Base-by-base conservation (phyloP, 2,113 vertebrate species). In the Mormoops blainvillei region DNA sequence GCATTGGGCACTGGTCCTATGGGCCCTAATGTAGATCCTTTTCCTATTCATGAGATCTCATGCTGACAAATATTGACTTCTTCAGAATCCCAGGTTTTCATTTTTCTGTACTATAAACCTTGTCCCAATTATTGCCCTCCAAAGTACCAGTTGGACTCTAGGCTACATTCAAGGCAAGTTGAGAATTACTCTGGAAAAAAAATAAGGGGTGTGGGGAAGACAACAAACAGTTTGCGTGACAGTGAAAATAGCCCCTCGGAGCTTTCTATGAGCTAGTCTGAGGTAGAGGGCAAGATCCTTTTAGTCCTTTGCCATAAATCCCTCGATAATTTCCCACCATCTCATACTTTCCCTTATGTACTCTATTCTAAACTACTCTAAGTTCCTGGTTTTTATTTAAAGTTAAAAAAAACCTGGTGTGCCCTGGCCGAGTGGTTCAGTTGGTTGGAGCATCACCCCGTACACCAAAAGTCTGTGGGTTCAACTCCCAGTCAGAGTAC, bases 141-240 rank as follows among this genome's bases (percentile, higher is more conserved):
- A 33, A 93, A 83, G n/a, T 77, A 61, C 15, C 6, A 91, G 31
- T 77, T 80, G 9, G 43, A 28, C 19, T 36, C 74, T 84, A 14
- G 86, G 33, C 56, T 95, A 78, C 82, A 74, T 90, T 81, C 36
- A 77, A 67, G 70, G 77, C 58, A 81, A 86, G 15, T n/a, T 94
- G 54, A 95, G 71, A 95, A 73, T 93, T 54, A 85, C 58, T 91
- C 61, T 77, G n/a, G 67, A 80, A 56, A 89, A 93, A 97, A 91
- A 2, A n/a, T 14, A 18, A 12, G 31, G 63, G 14, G 63, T 9
- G 31, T 18, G 31, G 24, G 41, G 8, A 95, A 95, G 50, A 76
- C 74, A 70, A 22, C 22, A 89, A 41, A 86, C 15, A n/a, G 78
- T 88, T 78, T 93, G 54, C 93, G 41, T 95, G 12, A 20, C 80